A percentile compares a stretch with the other conserved stretches of the same genome.
These are phyloP conservation scores for Nesoenas mayeri DNA, from an alignment of 2,113 vertebrate genomes.

Conservation along the genomic window DNA sequence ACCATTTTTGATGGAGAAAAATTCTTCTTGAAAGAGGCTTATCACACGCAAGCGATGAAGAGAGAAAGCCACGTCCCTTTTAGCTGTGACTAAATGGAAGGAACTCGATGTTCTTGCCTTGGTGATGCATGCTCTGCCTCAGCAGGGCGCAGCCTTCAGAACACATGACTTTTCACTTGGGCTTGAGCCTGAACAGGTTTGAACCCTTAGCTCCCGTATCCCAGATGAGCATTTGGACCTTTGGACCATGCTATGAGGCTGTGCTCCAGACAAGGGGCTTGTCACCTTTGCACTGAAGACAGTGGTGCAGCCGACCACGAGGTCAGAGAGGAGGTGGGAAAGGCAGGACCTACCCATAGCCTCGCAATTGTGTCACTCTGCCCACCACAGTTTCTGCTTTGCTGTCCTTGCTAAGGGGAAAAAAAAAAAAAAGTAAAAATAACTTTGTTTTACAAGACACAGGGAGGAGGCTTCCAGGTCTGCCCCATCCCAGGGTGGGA, in stretches of 20 bases:
- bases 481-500: background rate
- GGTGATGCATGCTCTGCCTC: background rate
- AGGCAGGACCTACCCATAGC: background rate
- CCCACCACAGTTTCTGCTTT: background rate
- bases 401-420: background rate
- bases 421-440: background rate
- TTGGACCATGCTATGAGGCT: rapidly evolving
- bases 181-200: background rate
- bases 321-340: background rate
- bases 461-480: background rate
- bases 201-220: background rate
- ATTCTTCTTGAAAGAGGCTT: background rate
- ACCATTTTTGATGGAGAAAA: background rate
- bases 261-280: background rate
- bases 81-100: background rate
- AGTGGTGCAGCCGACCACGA: rapidly evolving
- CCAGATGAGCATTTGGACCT: rapidly evolving
- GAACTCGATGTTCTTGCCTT: background rate
- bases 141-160: background rate
- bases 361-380: rapidly evolving
- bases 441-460: rapidly evolving
- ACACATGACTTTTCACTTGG: background rate
- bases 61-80: background rate
- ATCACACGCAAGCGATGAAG: background rate
- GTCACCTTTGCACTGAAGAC: background rate